Base-by-base conservation (phyloP, 2,797 vertebrate species). In the Macroramphosus scolopax region DNA sequence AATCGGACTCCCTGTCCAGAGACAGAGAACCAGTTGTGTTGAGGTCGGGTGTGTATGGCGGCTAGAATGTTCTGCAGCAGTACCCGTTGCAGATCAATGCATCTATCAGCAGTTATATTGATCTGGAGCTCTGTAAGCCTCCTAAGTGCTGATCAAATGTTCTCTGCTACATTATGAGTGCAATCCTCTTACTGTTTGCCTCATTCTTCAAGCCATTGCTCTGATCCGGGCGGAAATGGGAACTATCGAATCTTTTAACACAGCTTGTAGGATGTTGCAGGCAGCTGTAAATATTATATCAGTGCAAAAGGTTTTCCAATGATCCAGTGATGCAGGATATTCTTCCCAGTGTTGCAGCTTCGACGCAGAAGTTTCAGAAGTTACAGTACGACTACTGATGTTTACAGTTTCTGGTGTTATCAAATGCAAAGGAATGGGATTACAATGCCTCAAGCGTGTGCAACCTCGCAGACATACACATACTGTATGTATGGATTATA, bases 81-180 rank as follows among this genome's bases (percentile, higher is more conserved):
- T 40, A 36, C 45, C 51, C 53, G 54, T 74, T 78, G 70, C 73
- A 77, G 80, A 76, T 82, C 71, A 77, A 74, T 83, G 71, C 47
- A 59, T 76, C 72, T 82, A 68, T 79, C 78, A 72, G 71, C 75
- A 75, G 65, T 74, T 63, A 57, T 75, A 80, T 81, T 81, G 81
- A 87, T 84, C 56, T 47, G 58, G 42, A 63, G 62, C 49, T 70
- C 58, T 47, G 64, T 77, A 79, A 82, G 59, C 68, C 57, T 34
- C 37, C 62, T 78, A 66, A 82, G 77, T 34, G 50, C 69, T 70
- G 78, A 80, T 76, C 69, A 82, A 68, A 80, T 75, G 71, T 75
- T 67, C 53, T 58, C 68, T 61, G 69, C 76, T 71, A 68, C 65
- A 72, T 71, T 74, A 68, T n/a, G n/a, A 71, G 52, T 55, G 36